Conservation (phyloP, 37 sponge, comb jelly and placozoan genomes). For the Spongilla lacustris region DNA sequence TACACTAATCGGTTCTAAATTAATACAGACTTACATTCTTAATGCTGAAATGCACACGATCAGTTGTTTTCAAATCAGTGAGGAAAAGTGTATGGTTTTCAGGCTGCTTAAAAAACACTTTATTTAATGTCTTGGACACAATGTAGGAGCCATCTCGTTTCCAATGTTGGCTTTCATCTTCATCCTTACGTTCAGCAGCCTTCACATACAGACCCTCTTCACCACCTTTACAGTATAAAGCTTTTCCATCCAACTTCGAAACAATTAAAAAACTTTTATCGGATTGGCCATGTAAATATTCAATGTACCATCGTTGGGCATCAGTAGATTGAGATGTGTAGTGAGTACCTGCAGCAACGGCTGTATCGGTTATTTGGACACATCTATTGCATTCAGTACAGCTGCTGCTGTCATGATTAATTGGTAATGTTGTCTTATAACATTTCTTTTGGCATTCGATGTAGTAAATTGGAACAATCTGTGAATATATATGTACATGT, state of each 20-base stretch:
- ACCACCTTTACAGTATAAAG: background rate
- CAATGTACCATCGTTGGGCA: background rate
- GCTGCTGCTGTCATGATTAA: no score
- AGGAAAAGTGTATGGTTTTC: background rate
- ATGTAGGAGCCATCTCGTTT: background rate
- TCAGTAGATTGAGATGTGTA: background rate
- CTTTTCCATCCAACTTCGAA: background rate
- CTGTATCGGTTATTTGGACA: background rate
- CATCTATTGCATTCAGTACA: no score
- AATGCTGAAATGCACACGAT: background rate
- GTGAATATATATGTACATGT: background rate
- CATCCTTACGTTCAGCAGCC: background rate
- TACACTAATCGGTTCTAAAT: no score
- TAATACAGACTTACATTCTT: background rate
- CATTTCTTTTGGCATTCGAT: background rate
- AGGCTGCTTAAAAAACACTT: background rate
- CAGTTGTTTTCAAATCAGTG: background rate
- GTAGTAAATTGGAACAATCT: background rate
- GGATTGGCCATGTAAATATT: background rate
- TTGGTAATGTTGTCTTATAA: no score
- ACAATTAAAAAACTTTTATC: background rate
- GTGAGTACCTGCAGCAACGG: background rate
- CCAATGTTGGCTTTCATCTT: background rate
- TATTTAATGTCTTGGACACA: background rate
- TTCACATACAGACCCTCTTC: background rate